Conservation (phyloP, 2,113 vertebrate species). For the Glareola pratincola region DNA sequence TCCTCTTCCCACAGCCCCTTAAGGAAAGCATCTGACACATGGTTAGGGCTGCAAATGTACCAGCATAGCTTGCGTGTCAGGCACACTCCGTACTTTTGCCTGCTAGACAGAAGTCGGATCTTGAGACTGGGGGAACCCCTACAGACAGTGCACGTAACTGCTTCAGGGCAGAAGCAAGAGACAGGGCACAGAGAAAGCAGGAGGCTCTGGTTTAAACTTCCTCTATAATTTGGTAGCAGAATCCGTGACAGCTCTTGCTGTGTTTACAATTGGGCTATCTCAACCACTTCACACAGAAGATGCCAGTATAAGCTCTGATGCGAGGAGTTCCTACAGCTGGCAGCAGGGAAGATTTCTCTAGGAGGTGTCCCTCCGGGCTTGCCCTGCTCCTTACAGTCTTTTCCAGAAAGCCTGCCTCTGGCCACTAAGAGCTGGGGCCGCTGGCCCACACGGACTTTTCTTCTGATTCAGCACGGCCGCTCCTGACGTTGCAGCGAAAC, state of each 20-base stretch:
- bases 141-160: not conserved
- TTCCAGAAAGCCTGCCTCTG: not conserved
- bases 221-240: not conserved
- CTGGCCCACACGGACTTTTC: not conserved
- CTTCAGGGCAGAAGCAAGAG: not conserved
- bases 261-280: not conserved
- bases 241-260: not conserved
- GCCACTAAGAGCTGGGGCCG: not conserved
- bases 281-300: not conserved
- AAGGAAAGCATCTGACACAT: not conserved
- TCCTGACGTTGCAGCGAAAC: not conserved
- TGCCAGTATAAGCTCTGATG: not conserved
- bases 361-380: not conserved
- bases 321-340: accelerated
- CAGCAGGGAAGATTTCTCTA: not conserved
- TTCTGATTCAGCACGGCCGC: not conserved
- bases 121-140: not conserved
- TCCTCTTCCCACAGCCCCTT: not conserved
- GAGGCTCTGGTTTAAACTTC: not conserved
- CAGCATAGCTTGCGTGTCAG: not conserved
- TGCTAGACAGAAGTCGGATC: not conserved
- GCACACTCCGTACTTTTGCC: not conserved
- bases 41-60: not conserved
- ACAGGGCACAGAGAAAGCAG: not conserved
- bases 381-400: not conserved